Conservation (phyloP, 2,113 vertebrate genomes). For the Myrmophylax atrothorax region DNA sequence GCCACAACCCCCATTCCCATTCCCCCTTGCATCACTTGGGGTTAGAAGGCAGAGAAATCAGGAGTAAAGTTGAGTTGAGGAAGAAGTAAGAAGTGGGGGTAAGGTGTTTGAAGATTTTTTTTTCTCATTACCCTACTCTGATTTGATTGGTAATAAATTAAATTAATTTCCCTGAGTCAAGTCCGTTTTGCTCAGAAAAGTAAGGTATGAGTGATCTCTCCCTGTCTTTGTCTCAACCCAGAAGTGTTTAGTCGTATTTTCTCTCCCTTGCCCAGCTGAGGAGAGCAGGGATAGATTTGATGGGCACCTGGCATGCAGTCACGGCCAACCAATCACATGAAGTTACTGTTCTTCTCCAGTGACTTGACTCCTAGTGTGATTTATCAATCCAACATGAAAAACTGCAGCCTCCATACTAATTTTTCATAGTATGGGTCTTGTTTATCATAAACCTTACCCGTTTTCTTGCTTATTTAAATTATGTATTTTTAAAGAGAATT, state of each 20-base stretch:
- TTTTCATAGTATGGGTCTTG: too few relatives aligned
- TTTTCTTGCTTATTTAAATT: too few relatives aligned
- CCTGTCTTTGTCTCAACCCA: not conserved
- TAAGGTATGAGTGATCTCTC: not conserved
- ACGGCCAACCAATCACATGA: not conserved
- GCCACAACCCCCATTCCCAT: accelerated
- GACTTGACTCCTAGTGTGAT: too few relatives aligned
- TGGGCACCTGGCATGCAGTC: not conserved
- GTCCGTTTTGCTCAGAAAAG: not conserved
- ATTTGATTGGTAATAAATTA: not conserved
- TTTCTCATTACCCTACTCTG: not conserved
- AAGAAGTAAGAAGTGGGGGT: too few relatives aligned
- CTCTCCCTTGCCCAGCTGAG: not conserved
- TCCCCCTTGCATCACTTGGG: accelerated
- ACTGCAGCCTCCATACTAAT: too few relatives aligned
- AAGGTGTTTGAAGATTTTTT: not conserved
- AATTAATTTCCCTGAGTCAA: not conserved
- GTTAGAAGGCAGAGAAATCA: not conserved
- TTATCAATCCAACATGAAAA: too few relatives aligned
- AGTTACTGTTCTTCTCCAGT: not conserved
- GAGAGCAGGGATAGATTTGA: not conserved
- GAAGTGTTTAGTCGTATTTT: not conserved
- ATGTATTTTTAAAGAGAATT: too few relatives aligned
- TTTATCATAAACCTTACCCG: too few relatives aligned
- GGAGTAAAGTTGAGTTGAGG: not conserved